A percentile compares a stretch with the other conserved stretches of the same genome.
These are phyloP conservation scores for Sus scrofa DNA, from an alignment of 2,113 vertebrate species.

Conservation along the genomic window T2T-Sscrofa CM000814.6:3014001-3014500, in stretches of 20 bases:
- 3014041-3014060: background rate
- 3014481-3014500: accelerated
- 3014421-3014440: accelerated
- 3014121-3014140: background rate
- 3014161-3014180: background rate
- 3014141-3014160: background rate
- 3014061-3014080: background rate
- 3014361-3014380: background rate
- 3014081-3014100: background rate
- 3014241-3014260: background rate
- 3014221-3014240: background rate
- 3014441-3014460: accelerated
- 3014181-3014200: no score
- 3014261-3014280: background rate
- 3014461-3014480: accelerated
- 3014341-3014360: background rate
- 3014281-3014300: background rate
- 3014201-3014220: no score
- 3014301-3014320: background rate
- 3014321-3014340: background rate
- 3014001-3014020: background rate
- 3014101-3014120: background rate
- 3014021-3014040: background rate
- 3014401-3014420: accelerated
- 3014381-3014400: accelerated